Conservation (phyloP, 1,140 invertebrate genomes). For the Ctenoplectra terminalis region DNA sequence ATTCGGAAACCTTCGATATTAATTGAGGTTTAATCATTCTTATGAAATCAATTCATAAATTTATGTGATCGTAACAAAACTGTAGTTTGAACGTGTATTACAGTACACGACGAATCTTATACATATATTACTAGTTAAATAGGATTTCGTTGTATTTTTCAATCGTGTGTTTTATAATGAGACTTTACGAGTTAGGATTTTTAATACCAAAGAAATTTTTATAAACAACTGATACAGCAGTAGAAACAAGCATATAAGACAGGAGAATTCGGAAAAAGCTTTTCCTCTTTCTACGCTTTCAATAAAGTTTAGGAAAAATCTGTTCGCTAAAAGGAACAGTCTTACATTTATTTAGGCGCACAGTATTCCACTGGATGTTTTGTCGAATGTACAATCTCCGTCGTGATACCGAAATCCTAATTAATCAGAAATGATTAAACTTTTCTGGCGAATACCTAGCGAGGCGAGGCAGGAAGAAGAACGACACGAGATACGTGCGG, state of each 20-base stretch:
- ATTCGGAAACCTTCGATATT: not conserved
- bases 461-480: slow-evolving; percentile 5
- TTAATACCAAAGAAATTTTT: not conserved
- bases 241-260: not conserved
- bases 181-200: no score
- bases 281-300: not conserved
- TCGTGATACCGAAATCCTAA: not conserved
- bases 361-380: not conserved
- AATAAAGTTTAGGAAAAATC: not conserved
- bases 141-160: no score
- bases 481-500: slow-evolving; percentile 16
- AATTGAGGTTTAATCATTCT: not conserved
- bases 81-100: no score
- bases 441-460: slow-evolving; percentile 20
- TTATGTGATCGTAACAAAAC: no score
- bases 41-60: no score
- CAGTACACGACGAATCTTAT: no score
- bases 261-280: not conserved
- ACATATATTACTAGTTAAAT: no score
- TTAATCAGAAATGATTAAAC: slow-evolving; percentile 51
- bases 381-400: not conserved
- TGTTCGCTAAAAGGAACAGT: not conserved
- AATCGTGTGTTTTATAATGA: no score
- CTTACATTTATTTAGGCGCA: not conserved
- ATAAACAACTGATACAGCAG: not conserved